Percentiles rank a stretch among this genome's conserved stretches.
Evolutionary conservation across 2,888 invertebrate species (phyloP).

Genomic region (Formica aserva): DNA sequence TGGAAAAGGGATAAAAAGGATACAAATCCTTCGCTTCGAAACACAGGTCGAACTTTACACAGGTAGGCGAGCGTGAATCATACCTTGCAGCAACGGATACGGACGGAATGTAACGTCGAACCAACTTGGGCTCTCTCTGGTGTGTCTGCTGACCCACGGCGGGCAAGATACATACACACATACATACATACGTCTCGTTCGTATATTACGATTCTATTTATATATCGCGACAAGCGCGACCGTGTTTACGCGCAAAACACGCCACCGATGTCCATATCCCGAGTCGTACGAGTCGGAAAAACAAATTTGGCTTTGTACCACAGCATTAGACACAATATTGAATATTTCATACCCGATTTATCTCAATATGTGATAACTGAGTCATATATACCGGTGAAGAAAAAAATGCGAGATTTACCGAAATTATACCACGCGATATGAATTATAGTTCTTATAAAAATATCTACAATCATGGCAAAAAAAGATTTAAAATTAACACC

Average conservation of each 20-base stretch:
- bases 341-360: conserved; percentile 21
- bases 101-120: conserved; percentile 65
- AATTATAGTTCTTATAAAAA: conserved; percentile 7
- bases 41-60: conserved; percentile 63
- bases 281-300: not conserved
- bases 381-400: not conserved
- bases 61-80: conserved; percentile 81
- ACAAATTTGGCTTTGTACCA: conserved; percentile 9
- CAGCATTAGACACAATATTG: conserved; percentile 3
- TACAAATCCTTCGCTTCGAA: conserved; percentile 67
- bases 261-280: conserved; percentile 29
- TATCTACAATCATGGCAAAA: not conserved
- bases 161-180: conserved; percentile 14
- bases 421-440: not conserved
- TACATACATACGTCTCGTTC: not conserved
- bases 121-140: conserved; percentile 65
- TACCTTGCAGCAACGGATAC: conserved; percentile 65
- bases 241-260: conserved; percentile 38
- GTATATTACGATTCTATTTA: conserved; percentile 37
- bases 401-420: not conserved
- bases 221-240: conserved; percentile 15
- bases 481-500: conserved; percentile 28
- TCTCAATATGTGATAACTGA: conserved; percentile 5
- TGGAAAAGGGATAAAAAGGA: conserved; percentile 55
- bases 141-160: conserved; percentile 53